Evolutionary conservation across 2,888 invertebrate genomes (phyloP).

Genomic region (Hoplodrina ambigua): DNA sequence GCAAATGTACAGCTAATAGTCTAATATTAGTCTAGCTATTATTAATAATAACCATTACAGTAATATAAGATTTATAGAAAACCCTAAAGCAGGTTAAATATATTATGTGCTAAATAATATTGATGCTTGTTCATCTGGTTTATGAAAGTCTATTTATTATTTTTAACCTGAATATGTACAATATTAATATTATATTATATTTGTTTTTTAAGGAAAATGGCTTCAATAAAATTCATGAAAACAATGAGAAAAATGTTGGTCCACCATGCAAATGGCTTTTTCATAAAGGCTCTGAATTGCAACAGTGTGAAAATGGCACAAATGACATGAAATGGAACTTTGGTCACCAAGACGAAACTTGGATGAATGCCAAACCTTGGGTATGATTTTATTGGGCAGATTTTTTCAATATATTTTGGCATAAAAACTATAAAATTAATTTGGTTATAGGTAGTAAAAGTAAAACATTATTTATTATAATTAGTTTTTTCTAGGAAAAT

Average conservation of each 20-base stretch:
- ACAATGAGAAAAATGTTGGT: constrained; percentile 73
- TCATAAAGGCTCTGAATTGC: constrained; percentile 73
- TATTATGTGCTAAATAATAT: not conserved
- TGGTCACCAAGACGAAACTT: constrained; percentile 81
- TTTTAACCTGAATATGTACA: not conserved
- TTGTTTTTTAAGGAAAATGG: constrained; percentile 21
- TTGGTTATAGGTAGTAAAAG: not conserved
- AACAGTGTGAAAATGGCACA: constrained; percentile 72
- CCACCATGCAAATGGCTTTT: constrained; percentile 74
- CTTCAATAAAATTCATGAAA: constrained; percentile 36
- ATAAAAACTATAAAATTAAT: not conserved
- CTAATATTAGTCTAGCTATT: too few relatives aligned
- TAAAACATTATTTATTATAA: not conserved
- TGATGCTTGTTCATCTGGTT: not conserved
- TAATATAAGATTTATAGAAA: not conserved
- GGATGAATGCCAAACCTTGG: constrained; percentile 89
- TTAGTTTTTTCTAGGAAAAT: constrained; percentile 37
- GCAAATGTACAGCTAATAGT: too few relatives aligned
- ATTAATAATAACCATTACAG: too few relatives aligned
- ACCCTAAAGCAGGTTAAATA: not conserved
- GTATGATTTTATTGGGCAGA: constrained; percentile 72
- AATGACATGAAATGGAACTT: constrained; percentile 84
- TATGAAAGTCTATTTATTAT: too few relatives aligned
- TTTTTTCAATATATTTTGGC: constrained; percentile 22
- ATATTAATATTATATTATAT: not conserved